Percentiles rank a stretch among this genome's conserved stretches.
phyloP scores from a whole-genome alignment of 2,113 vertebrate species.

The Aldabrachelys gigantea region DNA sequence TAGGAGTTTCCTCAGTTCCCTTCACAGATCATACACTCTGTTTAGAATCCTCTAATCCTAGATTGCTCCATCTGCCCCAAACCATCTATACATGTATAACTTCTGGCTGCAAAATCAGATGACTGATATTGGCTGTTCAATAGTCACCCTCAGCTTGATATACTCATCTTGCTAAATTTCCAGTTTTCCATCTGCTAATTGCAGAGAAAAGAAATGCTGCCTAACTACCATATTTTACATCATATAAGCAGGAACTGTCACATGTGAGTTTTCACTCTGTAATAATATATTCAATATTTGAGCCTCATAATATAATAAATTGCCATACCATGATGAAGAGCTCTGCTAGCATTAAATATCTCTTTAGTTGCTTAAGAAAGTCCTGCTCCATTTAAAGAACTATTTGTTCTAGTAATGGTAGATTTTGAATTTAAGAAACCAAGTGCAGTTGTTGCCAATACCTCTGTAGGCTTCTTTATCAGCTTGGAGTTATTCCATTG shows the following conservation, averaged over 20 bases:
- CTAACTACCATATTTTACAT: background rate
- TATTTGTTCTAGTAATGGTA: background rate
- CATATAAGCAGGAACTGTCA: background rate
- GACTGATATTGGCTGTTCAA: background rate
- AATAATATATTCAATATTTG: background rate
- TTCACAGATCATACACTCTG: no score
- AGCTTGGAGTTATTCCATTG: background rate
- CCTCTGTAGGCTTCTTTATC: background rate
- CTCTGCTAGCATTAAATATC: accelerated
- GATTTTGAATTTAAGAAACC: background rate
- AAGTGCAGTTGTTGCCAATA: background rate
- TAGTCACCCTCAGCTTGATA: background rate
- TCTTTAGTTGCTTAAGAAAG: background rate
- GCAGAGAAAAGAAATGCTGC: background rate
- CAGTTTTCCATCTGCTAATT: background rate
- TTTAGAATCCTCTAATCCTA: no score
- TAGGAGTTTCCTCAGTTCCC: background rate
- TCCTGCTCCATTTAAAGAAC: background rate
- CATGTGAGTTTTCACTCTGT: background rate
- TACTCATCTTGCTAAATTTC: background rate
- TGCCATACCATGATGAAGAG: background rate
- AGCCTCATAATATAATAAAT: background rate
- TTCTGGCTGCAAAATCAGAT: background rate
- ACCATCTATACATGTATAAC: no score
- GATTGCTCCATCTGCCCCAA: no score